A percentile compares a stretch with the other conserved stretches of the same genome.
phyloP scores from a whole-genome alignment of 1,140 invertebrate species.

The Oscheius sp. region DNA sequence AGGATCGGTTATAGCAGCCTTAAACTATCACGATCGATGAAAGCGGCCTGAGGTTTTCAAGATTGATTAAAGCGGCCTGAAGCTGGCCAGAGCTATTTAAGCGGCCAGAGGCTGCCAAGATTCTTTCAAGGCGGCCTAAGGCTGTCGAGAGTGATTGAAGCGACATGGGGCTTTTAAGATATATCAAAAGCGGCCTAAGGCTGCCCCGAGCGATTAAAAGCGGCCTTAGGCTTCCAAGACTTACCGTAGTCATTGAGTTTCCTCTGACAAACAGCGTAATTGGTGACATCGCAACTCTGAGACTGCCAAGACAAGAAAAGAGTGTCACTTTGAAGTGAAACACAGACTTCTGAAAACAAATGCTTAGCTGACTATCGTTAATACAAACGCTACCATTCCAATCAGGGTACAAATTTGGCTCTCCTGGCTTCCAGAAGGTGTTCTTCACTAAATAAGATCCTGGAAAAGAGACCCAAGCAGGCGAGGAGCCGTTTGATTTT shows the following conservation, averaged over 20 bases:
- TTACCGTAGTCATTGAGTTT: slow-evolving; percentile 10
- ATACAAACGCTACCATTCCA: slow-evolving; percentile 12
- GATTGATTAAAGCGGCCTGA: too few relatives aligned
- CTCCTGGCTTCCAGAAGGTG: slow-evolving; percentile 13
- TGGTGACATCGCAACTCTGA: neutral
- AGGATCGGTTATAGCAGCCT: too few relatives aligned
- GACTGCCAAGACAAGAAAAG: slow-evolving; percentile 15
- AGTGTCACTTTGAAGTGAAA: slow-evolving; percentile 5
- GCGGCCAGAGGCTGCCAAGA: too few relatives aligned
- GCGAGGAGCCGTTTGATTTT: neutral
- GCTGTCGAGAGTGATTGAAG: too few relatives aligned
- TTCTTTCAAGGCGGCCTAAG: too few relatives aligned
- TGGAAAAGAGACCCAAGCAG: slow-evolving; percentile 26
- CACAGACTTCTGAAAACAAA: slow-evolving; percentile 19
- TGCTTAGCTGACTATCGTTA: neutral
- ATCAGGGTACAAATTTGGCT: slow-evolving; percentile 27
- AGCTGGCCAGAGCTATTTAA: too few relatives aligned
- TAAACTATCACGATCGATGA: too few relatives aligned
- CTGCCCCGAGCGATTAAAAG: too few relatives aligned
- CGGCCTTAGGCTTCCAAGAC: too few relatives aligned
- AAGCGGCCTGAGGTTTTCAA: too few relatives aligned
- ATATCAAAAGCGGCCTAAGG: too few relatives aligned
- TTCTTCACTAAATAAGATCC: slow-evolving; percentile 20
- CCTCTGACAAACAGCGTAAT: slow-evolving; percentile 25
- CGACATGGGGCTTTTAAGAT: too few relatives aligned